These are phyloP conservation scores for Myotis pilosus DNA, from an alignment of 2,797 vertebrate genomes.

Conservation along the genomic window DNA sequence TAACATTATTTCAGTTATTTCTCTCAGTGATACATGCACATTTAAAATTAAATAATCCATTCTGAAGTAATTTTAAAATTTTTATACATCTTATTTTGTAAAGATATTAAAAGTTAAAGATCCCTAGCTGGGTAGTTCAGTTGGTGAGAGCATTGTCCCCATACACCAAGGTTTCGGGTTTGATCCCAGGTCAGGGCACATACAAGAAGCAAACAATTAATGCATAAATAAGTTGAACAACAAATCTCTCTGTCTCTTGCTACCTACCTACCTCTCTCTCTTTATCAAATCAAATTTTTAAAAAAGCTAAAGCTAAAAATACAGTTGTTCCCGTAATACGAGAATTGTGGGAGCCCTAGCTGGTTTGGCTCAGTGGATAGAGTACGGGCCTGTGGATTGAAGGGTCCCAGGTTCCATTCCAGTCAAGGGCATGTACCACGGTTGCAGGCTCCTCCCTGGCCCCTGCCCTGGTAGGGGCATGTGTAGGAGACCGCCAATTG, in stretches of 20 bases:
- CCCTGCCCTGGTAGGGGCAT: too few relatives aligned
- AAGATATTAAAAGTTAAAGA: not conserved
- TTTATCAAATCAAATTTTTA: not conserved
- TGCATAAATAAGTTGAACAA: too few relatives aligned
- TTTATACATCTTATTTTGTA: not conserved
- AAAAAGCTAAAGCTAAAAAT: not conserved
- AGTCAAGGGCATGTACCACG: too few relatives aligned
- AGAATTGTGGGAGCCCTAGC: too few relatives aligned
- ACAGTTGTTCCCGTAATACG: not conserved
- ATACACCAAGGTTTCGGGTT: not conserved
- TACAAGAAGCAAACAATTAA: too few relatives aligned
- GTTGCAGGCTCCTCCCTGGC: too few relatives aligned
- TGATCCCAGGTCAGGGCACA: not conserved
- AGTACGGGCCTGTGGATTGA: too few relatives aligned
- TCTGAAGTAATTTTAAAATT: conserved; percentile 27
- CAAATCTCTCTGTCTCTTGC: not conserved
- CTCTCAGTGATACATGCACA: not conserved
- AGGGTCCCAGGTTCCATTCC: too few relatives aligned
- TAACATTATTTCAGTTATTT: conserved; percentile 39
- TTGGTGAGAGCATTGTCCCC: not conserved
- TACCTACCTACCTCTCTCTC: not conserved
- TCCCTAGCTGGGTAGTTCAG: not conserved
- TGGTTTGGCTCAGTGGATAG: too few relatives aligned
- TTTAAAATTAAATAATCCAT: not conserved
- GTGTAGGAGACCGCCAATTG: too few relatives aligned